A percentile compares a stretch with the other conserved stretches of the same genome.
Conservation (phyloP, 2,797 vertebrate genomes). For the Sebastes trivittatus region DNA sequence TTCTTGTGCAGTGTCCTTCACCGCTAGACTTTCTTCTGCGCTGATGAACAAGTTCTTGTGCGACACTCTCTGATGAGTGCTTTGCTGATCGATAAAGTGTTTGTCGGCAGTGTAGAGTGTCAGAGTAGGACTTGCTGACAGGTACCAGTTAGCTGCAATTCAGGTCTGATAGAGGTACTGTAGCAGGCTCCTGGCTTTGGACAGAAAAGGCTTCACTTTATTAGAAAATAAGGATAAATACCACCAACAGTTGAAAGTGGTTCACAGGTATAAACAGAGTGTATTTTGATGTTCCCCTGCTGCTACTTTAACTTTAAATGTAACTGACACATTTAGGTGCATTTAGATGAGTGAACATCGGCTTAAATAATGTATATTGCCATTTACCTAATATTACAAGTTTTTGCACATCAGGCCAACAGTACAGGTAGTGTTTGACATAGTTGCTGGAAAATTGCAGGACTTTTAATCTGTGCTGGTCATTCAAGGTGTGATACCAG, state of each 20-base stretch:
- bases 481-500: background rate
- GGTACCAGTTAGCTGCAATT: background rate
- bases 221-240: background rate
- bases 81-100: background rate
- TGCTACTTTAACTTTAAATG: background rate
- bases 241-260: background rate
- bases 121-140: background rate
- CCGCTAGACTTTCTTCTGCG: background rate
- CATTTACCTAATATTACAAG: background rate
- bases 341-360: background rate
- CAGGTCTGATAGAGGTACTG: background rate
- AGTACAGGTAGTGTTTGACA: background rate
- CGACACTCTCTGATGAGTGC: slow-evolving; percentile 1
- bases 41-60: background rate
- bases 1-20: background rate
- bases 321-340: background rate
- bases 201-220: background rate
- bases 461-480: background rate
- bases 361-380: background rate
- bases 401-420: background rate
- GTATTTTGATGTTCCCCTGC: background rate
- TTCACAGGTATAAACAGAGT: background rate
- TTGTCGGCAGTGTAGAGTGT: background rate
- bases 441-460: background rate
- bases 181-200: background rate